These are phyloP conservation scores for Pituophis catenifer DNA, from an alignment of 2,113 vertebrate genomes.

Conservation along the genomic window DNA sequence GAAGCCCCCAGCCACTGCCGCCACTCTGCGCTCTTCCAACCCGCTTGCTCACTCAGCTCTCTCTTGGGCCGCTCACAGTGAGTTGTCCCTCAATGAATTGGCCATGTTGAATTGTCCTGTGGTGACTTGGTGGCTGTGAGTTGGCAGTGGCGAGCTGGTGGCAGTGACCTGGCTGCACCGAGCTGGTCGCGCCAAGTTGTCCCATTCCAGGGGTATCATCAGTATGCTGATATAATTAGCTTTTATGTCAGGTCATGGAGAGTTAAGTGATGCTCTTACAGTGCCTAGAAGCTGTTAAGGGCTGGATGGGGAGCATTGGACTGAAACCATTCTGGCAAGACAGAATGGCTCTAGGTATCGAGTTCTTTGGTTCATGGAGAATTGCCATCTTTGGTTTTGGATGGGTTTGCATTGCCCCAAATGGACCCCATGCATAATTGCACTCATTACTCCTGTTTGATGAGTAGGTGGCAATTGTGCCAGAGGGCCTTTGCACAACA, in stretches of 20 bases:
- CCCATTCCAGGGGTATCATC: neutral
- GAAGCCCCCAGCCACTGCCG: too few relatives aligned
- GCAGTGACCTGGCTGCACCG: neutral
- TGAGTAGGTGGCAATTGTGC: neutral
- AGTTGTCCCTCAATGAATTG: too few relatives aligned
- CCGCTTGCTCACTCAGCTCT: too few relatives aligned
- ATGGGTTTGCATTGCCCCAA: neutral
- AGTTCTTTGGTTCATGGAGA: neutral
- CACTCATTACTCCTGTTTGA: neutral
- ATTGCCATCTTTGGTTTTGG: neutral
- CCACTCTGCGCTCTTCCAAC: too few relatives aligned
- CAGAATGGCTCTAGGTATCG: neutral
- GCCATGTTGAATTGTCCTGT: too few relatives aligned
- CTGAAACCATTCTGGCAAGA: neutral
- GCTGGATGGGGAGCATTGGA: neutral
- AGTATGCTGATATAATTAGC: neutral
- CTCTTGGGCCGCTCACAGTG: too few relatives aligned
- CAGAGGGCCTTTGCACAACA: neutral
- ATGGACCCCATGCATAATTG: neutral
- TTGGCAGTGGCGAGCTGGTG: too few relatives aligned
- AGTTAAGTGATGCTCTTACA: neutral
- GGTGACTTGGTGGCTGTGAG: too few relatives aligned
- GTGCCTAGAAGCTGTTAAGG: neutral
- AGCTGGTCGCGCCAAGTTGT: neutral
- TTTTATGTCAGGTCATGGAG: neutral